Evolutionary conservation across 2,113 vertebrate species (phyloP).

Genomic region (Bufo bufo): DNA sequence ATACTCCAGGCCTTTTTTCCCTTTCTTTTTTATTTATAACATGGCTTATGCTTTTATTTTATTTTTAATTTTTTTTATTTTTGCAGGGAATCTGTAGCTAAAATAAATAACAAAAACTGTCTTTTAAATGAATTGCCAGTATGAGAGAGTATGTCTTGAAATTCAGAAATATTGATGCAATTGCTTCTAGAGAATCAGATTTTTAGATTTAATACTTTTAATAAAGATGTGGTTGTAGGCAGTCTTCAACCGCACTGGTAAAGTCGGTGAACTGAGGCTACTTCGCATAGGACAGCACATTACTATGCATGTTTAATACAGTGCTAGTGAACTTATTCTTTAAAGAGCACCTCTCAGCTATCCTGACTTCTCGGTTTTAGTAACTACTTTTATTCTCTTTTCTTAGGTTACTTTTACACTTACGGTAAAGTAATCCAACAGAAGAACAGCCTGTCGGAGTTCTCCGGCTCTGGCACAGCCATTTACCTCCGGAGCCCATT

Average conservation of each 20-base stretch:
- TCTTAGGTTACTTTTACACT: too few relatives aligned
- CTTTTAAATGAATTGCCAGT: not conserved
- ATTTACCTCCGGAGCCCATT: too few relatives aligned
- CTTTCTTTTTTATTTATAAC: not conserved
- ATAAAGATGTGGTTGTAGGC: not conserved
- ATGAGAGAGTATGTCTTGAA: not conserved
- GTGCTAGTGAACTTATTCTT: not conserved
- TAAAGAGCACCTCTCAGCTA: too few relatives aligned
- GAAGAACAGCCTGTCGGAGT: too few relatives aligned
- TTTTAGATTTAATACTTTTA: slow-evolving; percentile 6
- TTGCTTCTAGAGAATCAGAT: not conserved
- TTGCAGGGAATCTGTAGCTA: not conserved
- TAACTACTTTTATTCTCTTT: too few relatives aligned
- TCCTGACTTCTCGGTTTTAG: too few relatives aligned
- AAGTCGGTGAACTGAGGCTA: not conserved
- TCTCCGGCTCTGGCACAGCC: too few relatives aligned
- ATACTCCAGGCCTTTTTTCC: not conserved
- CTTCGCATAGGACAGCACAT: not conserved
- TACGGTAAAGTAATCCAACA: too few relatives aligned
- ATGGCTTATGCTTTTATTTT: not conserved
- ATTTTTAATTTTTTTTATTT: not conserved
- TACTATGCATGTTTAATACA: not conserved
- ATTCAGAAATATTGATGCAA: not conserved
- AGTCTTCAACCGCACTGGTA: not conserved
- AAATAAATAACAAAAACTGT: not conserved